Base-by-base conservation (phyloP, 1,140 invertebrate genomes). In the Magallana gigas region DNA sequence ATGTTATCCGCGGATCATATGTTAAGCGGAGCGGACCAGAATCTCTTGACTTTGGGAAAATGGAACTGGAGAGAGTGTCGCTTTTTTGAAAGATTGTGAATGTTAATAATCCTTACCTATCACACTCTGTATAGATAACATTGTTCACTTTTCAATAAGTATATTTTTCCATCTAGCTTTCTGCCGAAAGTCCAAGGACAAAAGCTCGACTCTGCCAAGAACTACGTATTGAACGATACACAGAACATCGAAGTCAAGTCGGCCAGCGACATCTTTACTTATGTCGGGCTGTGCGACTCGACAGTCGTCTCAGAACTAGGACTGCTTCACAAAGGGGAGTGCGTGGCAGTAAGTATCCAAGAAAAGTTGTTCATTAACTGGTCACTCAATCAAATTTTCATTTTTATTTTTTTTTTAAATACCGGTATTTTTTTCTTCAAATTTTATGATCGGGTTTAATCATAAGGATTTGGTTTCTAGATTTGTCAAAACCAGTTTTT, bases 291-390 rank as follows among this genome's bases (percentile, higher is more conserved):
- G 14, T 92, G 92, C 85, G 91, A 88, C 8, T 90, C 90, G 0
- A 87, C 90, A 23, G 90, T 91, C 2, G 90, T 90, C 0, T 90
- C 91, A 2, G 90, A 80, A 23, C 87, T 92, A 12, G 92, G 92
- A 9, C 88, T 92, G 11, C 86, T 92, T 0, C 83, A 91, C 76
- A 84, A 88, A 9, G 91, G 92, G 1, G 92, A 92, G 23, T 92
- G 92, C 76, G 85, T 92, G 14, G 92, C 92, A 5, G 92, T 92
- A 86, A 89, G 92, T 91, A 59, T 14, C 29, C 59, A 84, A 3
- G 14, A 59, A 5, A 29, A 1, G 8, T 8, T 11, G 29, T 1
- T 60, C 14, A 12, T 12, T 11, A 16, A 36, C 9, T 18, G 36
- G 36, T 9, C 23, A 84, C 1, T 11, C 59, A 1, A 18, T 59